Evolutionary conservation across 92 coral and sea anemone species (phyloP).

Genomic region (Porites rus): DNA sequence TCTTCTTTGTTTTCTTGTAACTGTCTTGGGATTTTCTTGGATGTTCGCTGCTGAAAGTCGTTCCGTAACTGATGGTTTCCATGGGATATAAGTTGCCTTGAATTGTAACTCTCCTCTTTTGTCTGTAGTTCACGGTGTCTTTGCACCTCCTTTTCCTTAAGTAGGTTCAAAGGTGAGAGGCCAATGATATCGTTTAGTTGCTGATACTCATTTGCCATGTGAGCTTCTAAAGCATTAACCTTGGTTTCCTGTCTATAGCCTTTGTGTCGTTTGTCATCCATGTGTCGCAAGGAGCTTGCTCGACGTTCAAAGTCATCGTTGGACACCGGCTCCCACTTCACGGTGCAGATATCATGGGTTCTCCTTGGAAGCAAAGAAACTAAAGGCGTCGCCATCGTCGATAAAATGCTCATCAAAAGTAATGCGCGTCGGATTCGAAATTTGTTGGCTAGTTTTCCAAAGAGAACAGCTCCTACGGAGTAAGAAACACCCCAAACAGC

Average conservation of each 20-base stretch:
- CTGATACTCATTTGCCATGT: not conserved
- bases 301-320: not conserved
- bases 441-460: conserved; percentile 33
- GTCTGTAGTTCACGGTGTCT: not conserved
- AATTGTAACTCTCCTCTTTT: not conserved
- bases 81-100: not conserved
- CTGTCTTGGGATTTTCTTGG: not conserved
- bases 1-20: not conserved
- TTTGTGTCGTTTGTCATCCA: not conserved
- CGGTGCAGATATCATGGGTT: conserved; percentile 21
- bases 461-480: conserved; percentile 22
- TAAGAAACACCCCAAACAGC: conserved; percentile 46
- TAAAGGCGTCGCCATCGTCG: conserved; percentile 36
- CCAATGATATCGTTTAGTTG: not conserved
- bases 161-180: not conserved
- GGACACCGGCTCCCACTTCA: not conserved
- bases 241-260: not conserved
- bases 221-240: not conserved
- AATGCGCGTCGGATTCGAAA: conserved; percentile 36
- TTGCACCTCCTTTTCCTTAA: not conserved
- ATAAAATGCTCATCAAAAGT: conserved; percentile 23
- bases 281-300: not conserved
- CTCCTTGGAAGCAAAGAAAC: conserved; percentile 31
- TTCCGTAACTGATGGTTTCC: no score
- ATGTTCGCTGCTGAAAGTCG: not conserved